Base-by-base conservation (phyloP, 2,797 vertebrate genomes). In the Gymnothorax javanicus region DNA sequence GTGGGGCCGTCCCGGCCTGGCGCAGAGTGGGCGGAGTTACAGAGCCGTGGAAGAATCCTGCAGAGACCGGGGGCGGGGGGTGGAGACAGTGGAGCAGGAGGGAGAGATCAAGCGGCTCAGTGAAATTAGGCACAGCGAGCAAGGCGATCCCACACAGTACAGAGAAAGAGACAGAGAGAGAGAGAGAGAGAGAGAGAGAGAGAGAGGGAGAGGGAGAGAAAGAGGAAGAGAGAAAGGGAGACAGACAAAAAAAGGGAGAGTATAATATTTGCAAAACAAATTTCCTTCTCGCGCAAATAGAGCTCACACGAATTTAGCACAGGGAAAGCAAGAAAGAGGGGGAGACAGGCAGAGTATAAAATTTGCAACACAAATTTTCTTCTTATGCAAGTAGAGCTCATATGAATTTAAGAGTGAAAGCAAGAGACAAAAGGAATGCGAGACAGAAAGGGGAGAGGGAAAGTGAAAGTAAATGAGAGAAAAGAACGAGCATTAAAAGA, bases 21-120 rank as follows among this genome's bases (percentile, higher is more conserved):
- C 97, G 97, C 93, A 97, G 96, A 94, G 97, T 97, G 95, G 96
- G 96, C 94, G 97, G 96, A 95, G 98, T 97, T 93, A 97, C 97
- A 97, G 95, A 96, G 93, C 98, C 98, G 96, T 98, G 97, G 98
- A 98, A 98, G 94, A 98, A 96, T 97, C 98, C 98, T 99, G 97
- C 95, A 96, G 97, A 97, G 95, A 97, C 94, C 96, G 93, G 96
- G 96, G 15, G 69, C n/a, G n/a, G 8, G 23, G 23, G n/a, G 13
- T 23, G n/a, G 67, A n/a, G 11, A n/a, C 23, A 69, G 25, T 3
- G 69, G 69, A 20, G 69, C 25, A 73, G 57, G 60, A 60, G n/a
- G 52, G 57, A 73, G 69, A 33, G 69, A 73, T 67, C 20, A 8
- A 67, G 7, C 4, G 64, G 64, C 64, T 67, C 9, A 8, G 69